A percentile compares a stretch with the other conserved stretches of the same genome.
phyloP scores from a whole-genome alignment of 2,888 invertebrate species.

The Achlya flavicornis region DNA sequence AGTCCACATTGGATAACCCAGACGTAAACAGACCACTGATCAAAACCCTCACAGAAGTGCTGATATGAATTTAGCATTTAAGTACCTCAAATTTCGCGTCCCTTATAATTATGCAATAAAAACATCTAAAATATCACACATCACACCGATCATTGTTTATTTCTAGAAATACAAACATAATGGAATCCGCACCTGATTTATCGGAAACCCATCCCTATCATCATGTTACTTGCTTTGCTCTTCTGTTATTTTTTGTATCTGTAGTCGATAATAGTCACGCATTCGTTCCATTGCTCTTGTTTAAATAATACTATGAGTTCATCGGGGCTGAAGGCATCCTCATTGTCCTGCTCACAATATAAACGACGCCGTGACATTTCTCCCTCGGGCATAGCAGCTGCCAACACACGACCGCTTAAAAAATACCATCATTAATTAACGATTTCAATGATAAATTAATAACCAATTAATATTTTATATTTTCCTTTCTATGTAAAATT shows the following conservation, averaged over 20 bases:
- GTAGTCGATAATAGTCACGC: slow-evolving; percentile 3
- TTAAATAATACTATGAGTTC: slow-evolving; percentile 53
- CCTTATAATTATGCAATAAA: too few species aligned
- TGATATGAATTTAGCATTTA: too few species aligned
- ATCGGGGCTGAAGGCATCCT: slow-evolving; percentile 39
- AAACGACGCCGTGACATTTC: slow-evolving; percentile 62
- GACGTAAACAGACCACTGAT: too few species aligned
- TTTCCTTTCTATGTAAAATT: not conserved
- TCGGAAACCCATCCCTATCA: slow-evolving; percentile 5
- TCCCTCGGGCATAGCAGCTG: slow-evolving; percentile 65
- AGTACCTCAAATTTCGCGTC: too few species aligned
- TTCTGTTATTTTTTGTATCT: not conserved
- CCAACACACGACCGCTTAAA: slow-evolving; percentile 53
- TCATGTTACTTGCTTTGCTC: not conserved
- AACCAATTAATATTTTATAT: not conserved
- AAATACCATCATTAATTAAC: slow-evolving; percentile 34
- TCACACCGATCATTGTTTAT: not conserved
- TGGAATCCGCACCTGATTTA: not conserved
- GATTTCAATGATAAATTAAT: slow-evolving; percentile 32
- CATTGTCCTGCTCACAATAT: slow-evolving; percentile 52
- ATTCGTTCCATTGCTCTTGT: slow-evolving; percentile 17
- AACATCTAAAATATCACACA: not conserved
- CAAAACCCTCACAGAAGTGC: too few species aligned
- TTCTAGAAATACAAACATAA: not conserved
- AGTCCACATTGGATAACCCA: too few species aligned